Conservation (phyloP, 2,113 vertebrate genomes). For the Rissa tridactyla region DNA sequence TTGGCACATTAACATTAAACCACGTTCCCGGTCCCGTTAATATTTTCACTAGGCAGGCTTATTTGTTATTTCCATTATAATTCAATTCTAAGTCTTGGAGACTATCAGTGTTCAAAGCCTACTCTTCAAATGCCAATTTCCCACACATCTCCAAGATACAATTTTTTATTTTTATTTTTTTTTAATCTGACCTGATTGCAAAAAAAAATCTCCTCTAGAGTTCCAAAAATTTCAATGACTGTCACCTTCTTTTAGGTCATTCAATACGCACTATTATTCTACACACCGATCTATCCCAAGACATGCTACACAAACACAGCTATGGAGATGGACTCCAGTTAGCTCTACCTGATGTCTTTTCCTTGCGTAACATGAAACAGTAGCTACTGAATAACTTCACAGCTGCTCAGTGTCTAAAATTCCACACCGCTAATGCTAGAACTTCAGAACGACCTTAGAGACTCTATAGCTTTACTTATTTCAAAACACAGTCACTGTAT, state of each 20-base stretch:
- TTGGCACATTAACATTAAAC: background rate
- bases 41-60: background rate
- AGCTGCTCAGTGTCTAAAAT: background rate
- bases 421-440: background rate
- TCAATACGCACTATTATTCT: too few relatives aligned
- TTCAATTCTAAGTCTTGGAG: background rate
- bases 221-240: background rate
- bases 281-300: background rate
- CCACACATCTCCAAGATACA: background rate
- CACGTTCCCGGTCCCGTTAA: rapidly evolving
- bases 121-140: background rate
- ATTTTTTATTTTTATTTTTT: too few relatives aligned
- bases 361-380: background rate
- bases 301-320: background rate
- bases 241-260: background rate
- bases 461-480: background rate
- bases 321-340: background rate
- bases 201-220: background rate
- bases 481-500: background rate
- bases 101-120: background rate
- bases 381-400: background rate
- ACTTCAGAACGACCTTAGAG: background rate
- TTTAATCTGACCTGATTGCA: background rate
- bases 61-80: background rate
- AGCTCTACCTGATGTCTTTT: background rate